Evolutionary conservation across 2,888 invertebrate genomes (phyloP).

Genomic region (Aelia acuminata): DNA sequence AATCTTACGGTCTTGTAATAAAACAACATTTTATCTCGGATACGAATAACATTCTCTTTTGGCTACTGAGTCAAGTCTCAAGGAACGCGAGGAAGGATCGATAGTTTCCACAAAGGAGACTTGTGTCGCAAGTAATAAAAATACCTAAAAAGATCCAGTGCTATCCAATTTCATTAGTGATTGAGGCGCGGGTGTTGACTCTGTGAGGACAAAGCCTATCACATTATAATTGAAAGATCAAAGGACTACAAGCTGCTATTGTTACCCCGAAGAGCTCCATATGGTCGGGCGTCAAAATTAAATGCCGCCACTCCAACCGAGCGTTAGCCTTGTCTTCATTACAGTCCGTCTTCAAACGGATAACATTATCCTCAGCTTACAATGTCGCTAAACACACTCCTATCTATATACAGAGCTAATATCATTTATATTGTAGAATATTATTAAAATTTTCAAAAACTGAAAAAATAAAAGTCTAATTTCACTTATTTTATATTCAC

Average conservation of each 20-base stretch:
- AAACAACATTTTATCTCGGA: too few relatives aligned
- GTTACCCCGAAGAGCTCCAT: constrained; percentile 51
- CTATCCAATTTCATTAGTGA: constrained; percentile 43
- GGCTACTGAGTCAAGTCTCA: too few relatives aligned
- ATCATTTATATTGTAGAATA: not conserved
- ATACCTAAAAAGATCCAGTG: constrained; percentile 16
- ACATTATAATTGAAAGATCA: constrained; percentile 64
- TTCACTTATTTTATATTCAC: too few relatives aligned
- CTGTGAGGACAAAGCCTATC: constrained; percentile 63
- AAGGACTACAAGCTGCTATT: constrained; percentile 59
- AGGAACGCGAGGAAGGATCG: not conserved
- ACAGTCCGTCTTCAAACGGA: not conserved
- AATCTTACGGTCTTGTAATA: too few relatives aligned
- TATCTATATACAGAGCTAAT: not conserved
- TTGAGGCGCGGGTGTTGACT: constrained; percentile 58
- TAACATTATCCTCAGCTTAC: not conserved
- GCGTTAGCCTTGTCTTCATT: constrained; percentile 4
- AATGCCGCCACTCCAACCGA: constrained; percentile 47
- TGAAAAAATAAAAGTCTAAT: too few relatives aligned
- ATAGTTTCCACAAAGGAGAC: constrained; percentile 35
- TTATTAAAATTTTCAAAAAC: not conserved
- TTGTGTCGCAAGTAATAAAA: constrained; percentile 6
- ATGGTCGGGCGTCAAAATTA: constrained; percentile 58
- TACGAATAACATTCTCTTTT: too few relatives aligned
- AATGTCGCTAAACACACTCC: not conserved